Evolutionary conservation across 1,140 invertebrate genomes (phyloP).

Genomic region (Achroia grisella): DNA sequence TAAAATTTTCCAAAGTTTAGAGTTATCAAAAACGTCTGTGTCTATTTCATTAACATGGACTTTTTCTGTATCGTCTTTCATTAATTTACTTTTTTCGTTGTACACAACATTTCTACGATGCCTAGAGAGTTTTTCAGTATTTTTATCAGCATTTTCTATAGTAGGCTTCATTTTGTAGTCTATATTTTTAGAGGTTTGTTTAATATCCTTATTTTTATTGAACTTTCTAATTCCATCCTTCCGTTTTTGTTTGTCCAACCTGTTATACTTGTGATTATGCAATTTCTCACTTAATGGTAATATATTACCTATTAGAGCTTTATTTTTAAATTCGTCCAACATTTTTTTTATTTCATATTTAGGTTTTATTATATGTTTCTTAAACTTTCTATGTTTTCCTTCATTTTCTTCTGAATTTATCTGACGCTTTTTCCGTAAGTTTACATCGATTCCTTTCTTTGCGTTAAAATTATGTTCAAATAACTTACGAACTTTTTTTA

Average conservation of each 20-base stretch:
- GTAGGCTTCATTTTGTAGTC: neutral
- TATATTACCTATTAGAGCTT: neutral
- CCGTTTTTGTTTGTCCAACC: neutral
- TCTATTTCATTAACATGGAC: constrained; percentile 29
- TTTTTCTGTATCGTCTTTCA: neutral
- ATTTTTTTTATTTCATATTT: constrained; percentile 1
- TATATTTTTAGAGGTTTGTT: constrained; percentile 11
- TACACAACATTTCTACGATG: neutral
- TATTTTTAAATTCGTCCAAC: neutral
- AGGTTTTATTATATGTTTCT: constrained; percentile 1
- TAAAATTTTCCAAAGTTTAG: constrained; percentile 32
- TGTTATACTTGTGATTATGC: neutral
- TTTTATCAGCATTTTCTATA: neutral
- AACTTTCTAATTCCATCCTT: constrained; percentile 18
- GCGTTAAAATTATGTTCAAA: neutral
- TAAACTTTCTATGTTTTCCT: neutral
- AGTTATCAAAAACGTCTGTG: constrained; percentile 16
- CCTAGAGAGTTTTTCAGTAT: neutral
- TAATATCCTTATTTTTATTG: constrained; percentile 3
- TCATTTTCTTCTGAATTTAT: neutral
- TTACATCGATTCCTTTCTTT: neutral
- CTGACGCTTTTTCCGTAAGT: neutral
- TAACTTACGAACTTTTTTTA: constrained; percentile 9
- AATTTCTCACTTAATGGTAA: neutral
- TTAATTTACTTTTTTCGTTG: neutral